phyloP scores from a whole-genome alignment of 2,888 invertebrate genomes.

The Eueremaeus valkanovi region DNA sequence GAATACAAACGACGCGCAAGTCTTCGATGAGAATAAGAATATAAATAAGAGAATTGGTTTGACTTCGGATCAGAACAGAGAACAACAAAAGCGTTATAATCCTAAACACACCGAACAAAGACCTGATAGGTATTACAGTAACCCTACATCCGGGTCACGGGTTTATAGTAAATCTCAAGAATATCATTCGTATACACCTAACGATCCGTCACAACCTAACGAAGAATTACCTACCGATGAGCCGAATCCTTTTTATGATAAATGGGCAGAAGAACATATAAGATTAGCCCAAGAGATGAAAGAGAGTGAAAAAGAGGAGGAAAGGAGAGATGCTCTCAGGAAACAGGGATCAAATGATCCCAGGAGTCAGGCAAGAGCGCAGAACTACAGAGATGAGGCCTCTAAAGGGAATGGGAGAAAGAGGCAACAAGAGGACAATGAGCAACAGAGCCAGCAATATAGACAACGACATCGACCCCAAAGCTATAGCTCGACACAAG shows the following conservation, averaged over 20 bases:
- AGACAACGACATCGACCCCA: neutral
- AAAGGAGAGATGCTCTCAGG: neutral
- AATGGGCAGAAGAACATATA: neutral
- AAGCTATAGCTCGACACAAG: neutral
- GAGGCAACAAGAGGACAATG: neutral
- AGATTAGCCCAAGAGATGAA: neutral
- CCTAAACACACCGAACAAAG: neutral
- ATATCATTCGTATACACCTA: constrained; percentile 1
- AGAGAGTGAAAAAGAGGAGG: neutral
- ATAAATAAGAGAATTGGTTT: neutral
- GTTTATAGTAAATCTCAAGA: neutral
- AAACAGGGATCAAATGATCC: neutral
- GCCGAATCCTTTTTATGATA: neutral
- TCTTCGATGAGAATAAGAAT: neutral
- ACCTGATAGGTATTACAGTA: neutral
- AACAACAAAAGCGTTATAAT: neutral
- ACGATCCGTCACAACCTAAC: neutral
- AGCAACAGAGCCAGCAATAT: neutral
- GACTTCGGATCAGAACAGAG: neutral
- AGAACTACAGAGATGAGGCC: too few relatives aligned
- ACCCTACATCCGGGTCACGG: neutral
- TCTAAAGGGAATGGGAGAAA: too few relatives aligned
- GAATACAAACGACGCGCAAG: neutral
- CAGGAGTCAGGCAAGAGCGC: neutral
- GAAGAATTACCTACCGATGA: neutral